A percentile compares a stretch with the other conserved stretches of the same genome.
Evolutionary conservation across 2,113 vertebrate genomes (phyloP).

Genomic region (Platichthys stellatus): DNA sequence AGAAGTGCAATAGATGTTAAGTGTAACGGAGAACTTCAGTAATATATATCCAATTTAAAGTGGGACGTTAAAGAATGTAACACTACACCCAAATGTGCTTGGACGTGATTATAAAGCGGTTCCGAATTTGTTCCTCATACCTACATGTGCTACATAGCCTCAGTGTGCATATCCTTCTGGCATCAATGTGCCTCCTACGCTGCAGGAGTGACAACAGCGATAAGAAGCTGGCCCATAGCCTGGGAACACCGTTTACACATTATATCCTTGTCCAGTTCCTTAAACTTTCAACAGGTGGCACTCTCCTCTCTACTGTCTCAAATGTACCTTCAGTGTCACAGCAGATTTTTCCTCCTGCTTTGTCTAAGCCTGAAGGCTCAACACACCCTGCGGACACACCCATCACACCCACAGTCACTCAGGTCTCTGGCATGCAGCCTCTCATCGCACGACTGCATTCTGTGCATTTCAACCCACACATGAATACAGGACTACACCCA

Average conservation of each 20-base stretch:
- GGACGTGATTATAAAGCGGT: neutral
- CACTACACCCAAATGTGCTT: neutral
- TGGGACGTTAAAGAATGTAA: too few relatives aligned
- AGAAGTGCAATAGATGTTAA: too few relatives aligned
- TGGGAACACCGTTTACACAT: neutral
- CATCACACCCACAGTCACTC: slow-evolving; percentile 64
- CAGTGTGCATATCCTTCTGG: too few relatives aligned
- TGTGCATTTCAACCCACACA: slow-evolving; percentile 56
- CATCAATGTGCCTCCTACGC: too few relatives aligned
- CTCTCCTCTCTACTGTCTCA: slow-evolving; percentile 21
- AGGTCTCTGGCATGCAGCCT: slow-evolving; percentile 69
- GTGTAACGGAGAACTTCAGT: too few relatives aligned
- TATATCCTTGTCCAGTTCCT: neutral
- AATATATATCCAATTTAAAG: too few relatives aligned
- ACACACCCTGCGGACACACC: slow-evolving; percentile 57
- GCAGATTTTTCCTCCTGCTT: neutral
- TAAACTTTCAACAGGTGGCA: slow-evolving; percentile 45
- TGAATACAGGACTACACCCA: slow-evolving; percentile 59
- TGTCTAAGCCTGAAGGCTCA: neutral
- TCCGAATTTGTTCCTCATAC: neutral
- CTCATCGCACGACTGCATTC: slow-evolving; percentile 61
- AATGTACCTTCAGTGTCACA: neutral
- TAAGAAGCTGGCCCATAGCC: neutral
- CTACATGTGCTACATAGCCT: too few relatives aligned
- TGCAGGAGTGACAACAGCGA: neutral